Conservation (phyloP, 2,113 vertebrate species). For the Lagenorhynchus albirostris region DNA sequence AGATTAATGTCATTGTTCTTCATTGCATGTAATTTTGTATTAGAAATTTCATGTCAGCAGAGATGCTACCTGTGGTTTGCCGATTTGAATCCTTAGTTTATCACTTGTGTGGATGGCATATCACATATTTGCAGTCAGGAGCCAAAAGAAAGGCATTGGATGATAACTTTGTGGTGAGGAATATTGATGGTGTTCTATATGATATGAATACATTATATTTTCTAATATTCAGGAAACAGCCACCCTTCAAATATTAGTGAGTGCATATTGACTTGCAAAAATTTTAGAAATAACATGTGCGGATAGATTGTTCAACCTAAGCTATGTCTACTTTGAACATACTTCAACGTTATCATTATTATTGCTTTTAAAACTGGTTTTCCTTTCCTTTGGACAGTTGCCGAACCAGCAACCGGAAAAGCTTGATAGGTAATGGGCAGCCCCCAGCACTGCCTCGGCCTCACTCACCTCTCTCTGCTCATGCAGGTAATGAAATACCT, state of each 20-base stretch:
- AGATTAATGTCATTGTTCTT: constrained; percentile 73
- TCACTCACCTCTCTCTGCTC: constrained; percentile 95
- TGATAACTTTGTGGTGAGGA: constrained; percentile 11
- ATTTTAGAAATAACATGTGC: neutral
- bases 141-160: constrained; percentile 24
- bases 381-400: constrained; percentile 86
- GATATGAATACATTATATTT: constrained; percentile 29
- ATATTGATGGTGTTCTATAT: constrained; percentile 47
- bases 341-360: neutral
- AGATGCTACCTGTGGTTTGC: constrained; percentile 53
- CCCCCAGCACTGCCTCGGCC: constrained; percentile 92
- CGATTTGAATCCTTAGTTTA: constrained; percentile 49
- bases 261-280: neutral
- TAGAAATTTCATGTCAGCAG: constrained; percentile 66
- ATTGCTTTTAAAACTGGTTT: constrained; percentile 11
- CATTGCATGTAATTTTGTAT: constrained; percentile 61
- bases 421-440: constrained; percentile 94
- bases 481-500: constrained; percentile 86
- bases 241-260: neutral
- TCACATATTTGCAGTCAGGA: neutral
- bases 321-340: neutral
- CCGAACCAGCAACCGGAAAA: constrained; percentile 97
- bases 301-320: neutral
- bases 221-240: no score
- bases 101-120: constrained; percentile 50